Evolutionary conservation across 2,797 vertebrate species (phyloP), one percentile per base, ranked within the genome.

Genomic region (Myripristis murdjan): DNA sequence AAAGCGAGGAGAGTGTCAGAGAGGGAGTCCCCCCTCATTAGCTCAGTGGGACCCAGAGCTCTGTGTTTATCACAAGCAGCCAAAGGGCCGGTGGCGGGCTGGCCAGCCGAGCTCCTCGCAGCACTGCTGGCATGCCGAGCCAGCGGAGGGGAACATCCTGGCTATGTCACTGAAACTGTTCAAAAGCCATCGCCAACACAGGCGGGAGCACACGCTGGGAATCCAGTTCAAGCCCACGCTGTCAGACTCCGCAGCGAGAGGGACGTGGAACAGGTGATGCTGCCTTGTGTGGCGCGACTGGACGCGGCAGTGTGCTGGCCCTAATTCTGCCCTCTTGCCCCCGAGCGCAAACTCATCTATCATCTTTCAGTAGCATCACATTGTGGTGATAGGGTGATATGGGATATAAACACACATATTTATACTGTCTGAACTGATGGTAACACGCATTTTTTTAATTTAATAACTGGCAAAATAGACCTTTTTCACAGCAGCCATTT

Each of bases 21-120:
- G 74, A 70, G 87, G 86, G 83, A 87, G 81, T 84, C 76, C 87
- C 86, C 85, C 87, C 84, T 85, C 79, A 89, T 91, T 88, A 92
- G 85, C 89, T 79, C 84, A 73, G 70, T 70, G 73, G 86, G 82
- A 87, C 81, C 81, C 75, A 78, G 77, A 85, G 87, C 83, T 89
- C 85, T 81, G 88, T 82, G 86, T 91, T 87, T 84, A 86, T 75
- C 78, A 66, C 64, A 5, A 65, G 80, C 88, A 89, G 88, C 86
- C 81, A 85, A 81, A 80, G 79, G 84, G 83, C 83, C 57, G 70
- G 75, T 83, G 84, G 85, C 78, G 74, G 73, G 62, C 51, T 35
- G 82, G 73, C 76, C 79, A 71, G 85, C 83, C 82, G 77, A 84
- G 84, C 85, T 88, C 87, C 66, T 84, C 67, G 22, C 76, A 77